Conservation (phyloP, 2,797 vertebrate species). For the Schizopygopsis pylzovi region DNA sequence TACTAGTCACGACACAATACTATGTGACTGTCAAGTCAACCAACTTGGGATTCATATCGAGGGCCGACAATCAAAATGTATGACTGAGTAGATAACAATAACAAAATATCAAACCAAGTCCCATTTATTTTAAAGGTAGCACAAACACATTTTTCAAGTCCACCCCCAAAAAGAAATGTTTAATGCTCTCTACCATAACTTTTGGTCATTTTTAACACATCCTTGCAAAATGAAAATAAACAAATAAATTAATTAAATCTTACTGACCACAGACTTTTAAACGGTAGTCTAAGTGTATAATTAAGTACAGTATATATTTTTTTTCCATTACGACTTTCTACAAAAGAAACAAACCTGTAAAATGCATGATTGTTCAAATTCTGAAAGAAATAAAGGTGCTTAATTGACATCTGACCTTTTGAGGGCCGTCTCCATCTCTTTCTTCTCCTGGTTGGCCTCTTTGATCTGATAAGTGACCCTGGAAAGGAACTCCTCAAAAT, state of each 20-base stretch:
- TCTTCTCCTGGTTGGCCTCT: conserved; percentile 89
- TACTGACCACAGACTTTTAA: not conserved
- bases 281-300: not conserved
- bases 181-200: not conserved
- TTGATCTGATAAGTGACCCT: conserved; percentile 87
- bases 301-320: not conserved
- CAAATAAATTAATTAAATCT: too few species aligned
- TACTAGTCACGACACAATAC: not conserved
- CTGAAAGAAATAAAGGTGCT: not conserved
- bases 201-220: not conserved
- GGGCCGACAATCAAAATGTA: not conserved
- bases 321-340: too few species aligned
- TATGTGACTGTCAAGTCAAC: not conserved
- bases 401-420: conserved; percentile 76
- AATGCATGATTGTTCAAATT: not conserved
- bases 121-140: not conserved
- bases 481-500: conserved; percentile 90
- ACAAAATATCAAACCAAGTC: not conserved
- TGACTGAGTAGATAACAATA: not conserved
- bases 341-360: not conserved
- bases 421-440: conserved; percentile 85
- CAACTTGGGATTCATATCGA: not conserved
- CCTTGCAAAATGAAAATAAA: not conserved
- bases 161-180: not conserved
- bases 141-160: not conserved